phyloP scores from a whole-genome alignment of 2,797 vertebrate genomes.

The Eurystomus glaucurus region DNA sequence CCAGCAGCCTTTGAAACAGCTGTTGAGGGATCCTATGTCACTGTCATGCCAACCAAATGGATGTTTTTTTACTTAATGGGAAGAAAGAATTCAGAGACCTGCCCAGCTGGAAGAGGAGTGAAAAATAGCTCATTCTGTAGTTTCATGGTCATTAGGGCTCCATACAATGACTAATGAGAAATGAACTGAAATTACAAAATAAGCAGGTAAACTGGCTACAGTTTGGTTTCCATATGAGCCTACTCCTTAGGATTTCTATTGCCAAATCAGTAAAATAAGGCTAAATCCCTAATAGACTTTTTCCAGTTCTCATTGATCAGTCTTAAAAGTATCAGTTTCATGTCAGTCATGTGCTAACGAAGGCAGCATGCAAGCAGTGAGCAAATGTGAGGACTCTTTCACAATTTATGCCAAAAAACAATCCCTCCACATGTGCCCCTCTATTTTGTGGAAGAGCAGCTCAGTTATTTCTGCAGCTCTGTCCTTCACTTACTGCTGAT shows the following conservation, averaged over 20 bases:
- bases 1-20: constrained; percentile 57
- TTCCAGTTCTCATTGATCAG: neutral
- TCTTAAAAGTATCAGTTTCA: neutral
- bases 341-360: neutral
- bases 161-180: constrained; percentile 58
- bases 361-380: neutral
- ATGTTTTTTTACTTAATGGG: constrained; percentile 68
- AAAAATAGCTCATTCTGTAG: constrained; percentile 50
- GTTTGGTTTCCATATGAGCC: constrained; percentile 8
- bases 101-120: constrained; percentile 58
- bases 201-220: constrained; percentile 14
- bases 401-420: neutral
- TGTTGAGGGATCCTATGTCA: constrained; percentile 62
- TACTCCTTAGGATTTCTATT: neutral
- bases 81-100: constrained; percentile 74
- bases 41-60: constrained; percentile 62
- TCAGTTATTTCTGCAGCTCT: neutral
- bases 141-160: constrained; percentile 44
- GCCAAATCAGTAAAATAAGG: neutral
- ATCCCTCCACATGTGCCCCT: neutral
- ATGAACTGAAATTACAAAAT: constrained; percentile 34
- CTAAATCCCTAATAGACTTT: neutral
- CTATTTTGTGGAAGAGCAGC: neutral
- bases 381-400: neutral
- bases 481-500: neutral